Conservation (phyloP, 2,888 invertebrate genomes). For the Rotaria macrura region DNA sequence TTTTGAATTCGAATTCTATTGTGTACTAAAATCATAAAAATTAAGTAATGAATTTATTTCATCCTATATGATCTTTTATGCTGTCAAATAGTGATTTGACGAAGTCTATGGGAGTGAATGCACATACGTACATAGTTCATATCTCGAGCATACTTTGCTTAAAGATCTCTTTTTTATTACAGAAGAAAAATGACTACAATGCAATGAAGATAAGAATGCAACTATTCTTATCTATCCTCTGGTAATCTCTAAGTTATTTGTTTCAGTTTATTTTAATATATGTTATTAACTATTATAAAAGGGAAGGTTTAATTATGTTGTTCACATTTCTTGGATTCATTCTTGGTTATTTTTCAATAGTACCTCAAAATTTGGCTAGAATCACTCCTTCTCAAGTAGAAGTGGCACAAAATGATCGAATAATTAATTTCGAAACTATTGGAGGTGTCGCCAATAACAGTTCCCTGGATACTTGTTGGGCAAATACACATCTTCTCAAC, state of each 20-base stretch:
- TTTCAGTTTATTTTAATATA: background rate
- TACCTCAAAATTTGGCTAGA: background rate
- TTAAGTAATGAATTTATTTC: too few relatives aligned
- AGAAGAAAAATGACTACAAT: too few relatives aligned
- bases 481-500: background rate
- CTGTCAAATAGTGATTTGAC: too few relatives aligned
- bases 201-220: background rate
- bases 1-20: too few relatives aligned
- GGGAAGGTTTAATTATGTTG: background rate
- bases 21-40: too few relatives aligned
- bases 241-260: background rate
- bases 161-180: too few relatives aligned
- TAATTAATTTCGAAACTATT: background rate
- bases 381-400: background rate
- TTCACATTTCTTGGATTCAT: background rate
- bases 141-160: too few relatives aligned
- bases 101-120: too few relatives aligned
- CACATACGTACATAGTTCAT: too few relatives aligned
- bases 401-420: background rate
- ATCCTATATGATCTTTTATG: too few relatives aligned
- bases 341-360: background rate
- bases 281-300: background rate
- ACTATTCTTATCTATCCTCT: background rate
- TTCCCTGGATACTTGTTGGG: background rate
- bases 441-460: background rate